phyloP scores from a whole-genome alignment of 2,113 vertebrate genomes.

The Malurus alboscapulatus region DNA sequence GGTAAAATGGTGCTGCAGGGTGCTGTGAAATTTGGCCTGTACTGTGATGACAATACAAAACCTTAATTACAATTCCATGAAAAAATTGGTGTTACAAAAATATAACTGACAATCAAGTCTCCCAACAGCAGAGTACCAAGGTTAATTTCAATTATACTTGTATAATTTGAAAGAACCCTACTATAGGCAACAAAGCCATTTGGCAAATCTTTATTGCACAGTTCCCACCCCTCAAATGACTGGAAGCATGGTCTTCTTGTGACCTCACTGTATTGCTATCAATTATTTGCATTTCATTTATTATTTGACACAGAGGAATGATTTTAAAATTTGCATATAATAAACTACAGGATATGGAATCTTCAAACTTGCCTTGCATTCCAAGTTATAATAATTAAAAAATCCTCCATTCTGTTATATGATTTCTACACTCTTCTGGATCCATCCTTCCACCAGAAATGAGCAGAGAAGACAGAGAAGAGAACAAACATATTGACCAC shows the following conservation, averaged over 20 bases:
- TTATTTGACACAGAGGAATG: background rate
- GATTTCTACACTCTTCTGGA: background rate
- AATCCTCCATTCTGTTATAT: background rate
- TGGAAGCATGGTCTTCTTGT: background rate
- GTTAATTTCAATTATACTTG: background rate
- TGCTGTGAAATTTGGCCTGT: background rate
- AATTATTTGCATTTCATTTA: background rate
- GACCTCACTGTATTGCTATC: background rate
- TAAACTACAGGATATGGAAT: background rate
- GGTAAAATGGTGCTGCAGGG: background rate
- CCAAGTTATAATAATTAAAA: background rate
- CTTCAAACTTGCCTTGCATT: background rate
- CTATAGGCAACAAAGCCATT: background rate
- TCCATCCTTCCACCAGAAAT: background rate
- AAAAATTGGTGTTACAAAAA: background rate
- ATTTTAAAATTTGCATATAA: background rate
- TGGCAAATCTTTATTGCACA: background rate
- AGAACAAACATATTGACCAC: background rate
- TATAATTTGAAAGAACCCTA: background rate
- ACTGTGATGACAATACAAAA: background rate
- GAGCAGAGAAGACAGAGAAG: background rate
- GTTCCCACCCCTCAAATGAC: accelerated
- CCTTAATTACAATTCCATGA: background rate
- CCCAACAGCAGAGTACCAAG: background rate
- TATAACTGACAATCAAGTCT: background rate